Evolutionary conservation across 2,113 vertebrate species (phyloP), one percentile per base, ranked within the genome.

Genomic region (Cryptotis parvus): DNA sequence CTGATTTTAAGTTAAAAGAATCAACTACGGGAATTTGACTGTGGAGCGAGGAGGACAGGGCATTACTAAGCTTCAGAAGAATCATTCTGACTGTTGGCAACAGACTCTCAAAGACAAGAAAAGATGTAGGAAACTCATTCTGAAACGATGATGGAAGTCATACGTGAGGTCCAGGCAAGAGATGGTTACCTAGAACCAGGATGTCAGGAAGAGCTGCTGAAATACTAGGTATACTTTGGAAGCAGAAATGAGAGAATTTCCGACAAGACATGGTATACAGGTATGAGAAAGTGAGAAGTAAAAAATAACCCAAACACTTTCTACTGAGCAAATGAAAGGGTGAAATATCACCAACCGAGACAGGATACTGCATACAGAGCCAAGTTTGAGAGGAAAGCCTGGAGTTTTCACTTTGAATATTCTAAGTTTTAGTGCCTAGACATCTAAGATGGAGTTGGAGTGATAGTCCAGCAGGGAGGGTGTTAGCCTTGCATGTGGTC

Each of bases 1-100:
- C 92, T 83, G 90, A 84, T 45, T 84, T n/a, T 66, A 87, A 84
- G 87, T 80, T 27, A 93, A 94, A n/a, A 92, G 39, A 66, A 81
- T 66, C 29, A 83, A 80, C 41, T 72, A 14, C 87, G 88, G 65
- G 9, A 20, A 89, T 77, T 33, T 76, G 33, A 75, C 31, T 45
- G 31, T 22, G 1, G 29, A 84, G 6, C 15, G 22, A 26, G 15
- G 79, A 84, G 16, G 29, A 26, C 33, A 81, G 61, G 65, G 69
- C 65, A 26, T 87, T 35, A 92, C 35, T 84, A 79, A 78, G n/a
- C 72, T 89, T 82, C 39, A 33, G 7, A 92, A 77, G 35, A 74
- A 66, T 18, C 10, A 84, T 66, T 90, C 45, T 66, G 43, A 92
- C 22, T 81, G 15, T 1, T 76, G 31, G 35, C 76, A 86, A 79